Percentiles rank a stretch among this genome's conserved stretches.
phyloP scores from a whole-genome alignment of 2,113 vertebrate genomes.

The Nipponia nippon region DNA sequence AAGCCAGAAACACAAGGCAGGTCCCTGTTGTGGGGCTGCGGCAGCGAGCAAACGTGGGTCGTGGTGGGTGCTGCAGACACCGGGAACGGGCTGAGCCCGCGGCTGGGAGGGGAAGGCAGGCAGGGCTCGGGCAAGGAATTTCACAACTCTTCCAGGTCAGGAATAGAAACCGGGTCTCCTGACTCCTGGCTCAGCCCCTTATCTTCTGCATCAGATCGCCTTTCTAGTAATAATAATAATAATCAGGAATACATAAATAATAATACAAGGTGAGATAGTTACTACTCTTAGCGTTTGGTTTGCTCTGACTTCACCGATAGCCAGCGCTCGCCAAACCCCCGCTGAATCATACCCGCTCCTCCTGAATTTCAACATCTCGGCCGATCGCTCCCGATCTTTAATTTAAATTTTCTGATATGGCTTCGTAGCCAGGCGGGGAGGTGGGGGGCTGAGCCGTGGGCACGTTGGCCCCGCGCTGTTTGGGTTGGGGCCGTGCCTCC shows the following conservation, averaged over 20 bases:
- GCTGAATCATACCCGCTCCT: slow-evolving; percentile 3
- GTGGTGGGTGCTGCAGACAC: background rate
- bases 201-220: background rate
- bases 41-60: background rate
- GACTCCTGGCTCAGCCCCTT: background rate
- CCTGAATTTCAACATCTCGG: background rate
- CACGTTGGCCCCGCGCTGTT: background rate
- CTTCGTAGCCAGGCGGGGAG: background rate
- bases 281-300: background rate
- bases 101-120: background rate
- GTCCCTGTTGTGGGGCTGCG: background rate
- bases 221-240: slow-evolving; percentile 62
- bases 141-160: slow-evolving; percentile 30
- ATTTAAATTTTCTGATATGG: background rate
- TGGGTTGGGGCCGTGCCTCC: background rate
- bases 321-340: background rate
- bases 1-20: background rate
- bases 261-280: slow-evolving; percentile 29
- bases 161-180: slow-evolving; percentile 51
- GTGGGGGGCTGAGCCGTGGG: background rate
- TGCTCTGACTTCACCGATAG: background rate
- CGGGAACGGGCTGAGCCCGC: background rate
- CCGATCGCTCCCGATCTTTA: background rate
- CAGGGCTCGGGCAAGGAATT: background rate
- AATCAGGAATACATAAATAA: slow-evolving; percentile 54